These are phyloP conservation scores for Patella pellucida DNA, from an alignment of 2,888 invertebrate genomes.

Conservation along the genomic window DNA sequence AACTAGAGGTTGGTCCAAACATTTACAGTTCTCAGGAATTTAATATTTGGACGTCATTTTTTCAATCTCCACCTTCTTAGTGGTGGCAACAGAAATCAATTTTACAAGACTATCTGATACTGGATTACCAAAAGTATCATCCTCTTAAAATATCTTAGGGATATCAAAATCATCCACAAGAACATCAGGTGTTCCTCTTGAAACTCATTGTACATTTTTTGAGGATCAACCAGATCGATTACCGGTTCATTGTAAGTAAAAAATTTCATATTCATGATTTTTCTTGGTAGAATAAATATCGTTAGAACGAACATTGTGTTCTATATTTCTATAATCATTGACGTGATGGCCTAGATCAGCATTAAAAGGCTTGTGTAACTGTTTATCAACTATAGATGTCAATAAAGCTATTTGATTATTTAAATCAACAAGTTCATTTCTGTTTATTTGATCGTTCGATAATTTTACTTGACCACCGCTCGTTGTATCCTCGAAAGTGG, in stretches of 20 bases:
- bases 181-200: neutral
- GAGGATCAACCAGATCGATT: conserved; percentile 3
- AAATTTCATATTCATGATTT: neutral
- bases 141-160: neutral
- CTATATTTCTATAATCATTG: neutral
- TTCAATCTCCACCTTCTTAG: neutral
- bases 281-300: neutral
- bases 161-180: neutral
- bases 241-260: neutral
- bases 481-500: too few species aligned
- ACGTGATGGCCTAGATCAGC: too few species aligned
- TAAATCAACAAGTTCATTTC: neutral
- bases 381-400: neutral
- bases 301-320: neutral
- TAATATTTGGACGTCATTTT: neutral
- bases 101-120: neutral
- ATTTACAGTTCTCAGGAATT: neutral
- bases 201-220: neutral
- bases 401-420: neutral
- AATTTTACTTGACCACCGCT: too few species aligned
- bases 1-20: neutral
- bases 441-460: neutral
- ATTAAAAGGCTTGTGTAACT: neutral
- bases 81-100: neutral
- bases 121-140: neutral